A percentile compares a stretch with the other conserved stretches of the same genome.
Conservation (phyloP, 2,797 vertebrate species). For the Amazonetta brasiliensis region DNA sequence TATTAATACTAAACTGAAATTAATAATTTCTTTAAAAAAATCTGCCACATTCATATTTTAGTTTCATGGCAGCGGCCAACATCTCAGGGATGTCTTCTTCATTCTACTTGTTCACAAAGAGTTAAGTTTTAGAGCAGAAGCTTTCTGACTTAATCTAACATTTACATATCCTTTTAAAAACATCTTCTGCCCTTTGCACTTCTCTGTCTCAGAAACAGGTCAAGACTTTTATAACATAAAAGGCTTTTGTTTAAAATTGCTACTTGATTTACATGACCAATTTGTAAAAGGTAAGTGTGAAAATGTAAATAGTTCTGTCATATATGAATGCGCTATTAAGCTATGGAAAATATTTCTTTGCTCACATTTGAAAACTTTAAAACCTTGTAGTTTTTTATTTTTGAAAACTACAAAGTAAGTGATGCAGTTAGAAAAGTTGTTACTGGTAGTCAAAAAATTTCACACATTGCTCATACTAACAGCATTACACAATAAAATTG, state of each 20-base stretch:
- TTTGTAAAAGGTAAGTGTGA: background rate
- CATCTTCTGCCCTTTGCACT: slow-evolving; percentile 38
- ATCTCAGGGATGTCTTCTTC: background rate
- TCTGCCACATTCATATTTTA: background rate
- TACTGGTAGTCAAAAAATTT: background rate
- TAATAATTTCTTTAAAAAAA: background rate
- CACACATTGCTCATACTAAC: background rate
- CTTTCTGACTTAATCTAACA: background rate
- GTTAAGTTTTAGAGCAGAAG: slow-evolving; percentile 13
- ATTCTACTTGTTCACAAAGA: background rate
- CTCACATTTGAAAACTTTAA: background rate
- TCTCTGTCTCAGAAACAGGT: slow-evolving; percentile 20
- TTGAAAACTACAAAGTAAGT: background rate
- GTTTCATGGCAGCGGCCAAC: background rate
- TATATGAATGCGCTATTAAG: background rate
- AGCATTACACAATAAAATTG: background rate
- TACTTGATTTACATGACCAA: background rate
- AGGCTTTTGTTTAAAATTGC: background rate
- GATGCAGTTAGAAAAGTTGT: background rate
- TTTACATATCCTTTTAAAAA: slow-evolving; percentile 63
- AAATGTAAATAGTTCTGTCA: background rate
- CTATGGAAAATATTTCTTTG: background rate
- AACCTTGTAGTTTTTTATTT: background rate
- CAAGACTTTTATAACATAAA: background rate
- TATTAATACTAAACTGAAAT: background rate